A percentile compares a stretch with the other conserved stretches of the same genome.
Evolutionary conservation across 2,888 invertebrate genomes (phyloP).

Genomic region (Mythimna pallens): DNA sequence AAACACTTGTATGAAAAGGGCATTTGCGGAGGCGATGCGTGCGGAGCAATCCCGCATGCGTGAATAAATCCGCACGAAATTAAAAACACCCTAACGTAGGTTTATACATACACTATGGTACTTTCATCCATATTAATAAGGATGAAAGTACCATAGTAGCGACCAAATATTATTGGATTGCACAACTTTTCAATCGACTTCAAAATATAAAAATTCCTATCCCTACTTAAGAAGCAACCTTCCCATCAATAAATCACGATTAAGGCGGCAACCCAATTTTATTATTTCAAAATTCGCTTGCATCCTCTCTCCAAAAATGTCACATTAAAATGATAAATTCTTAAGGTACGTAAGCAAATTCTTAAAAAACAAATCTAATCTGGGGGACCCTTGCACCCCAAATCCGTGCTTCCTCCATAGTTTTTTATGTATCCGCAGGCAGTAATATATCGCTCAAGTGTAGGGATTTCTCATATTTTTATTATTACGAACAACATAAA

Average conservation of each 20-base stretch:
- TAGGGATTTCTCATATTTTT: conserved; percentile 85
- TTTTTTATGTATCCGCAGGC: conserved; percentile 84
- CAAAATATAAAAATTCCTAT: no score
- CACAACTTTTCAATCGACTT: no score
- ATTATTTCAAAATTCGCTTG: conserved; percentile 15
- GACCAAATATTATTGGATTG: no score
- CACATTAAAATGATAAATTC: conserved; percentile 63
- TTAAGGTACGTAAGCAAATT: conserved; percentile 42
- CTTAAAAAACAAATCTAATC: conserved; percentile 58
- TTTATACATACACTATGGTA: no score
- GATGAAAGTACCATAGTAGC: no score
- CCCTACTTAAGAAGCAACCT: neutral
- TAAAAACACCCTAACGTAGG: no score
- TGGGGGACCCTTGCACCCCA: conserved; percentile 46
- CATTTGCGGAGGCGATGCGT: no score
- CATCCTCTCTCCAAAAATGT: conserved; percentile 35
- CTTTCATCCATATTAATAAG: no score
- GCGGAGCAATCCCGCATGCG: no score
- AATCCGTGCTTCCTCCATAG: conserved; percentile 57
- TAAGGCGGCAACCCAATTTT: conserved; percentile 19
- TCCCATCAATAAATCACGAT: conserved; percentile 23
- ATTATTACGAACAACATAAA: conserved; percentile 83
- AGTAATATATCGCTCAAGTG: conserved; percentile 84
- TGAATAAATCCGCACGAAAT: no score
- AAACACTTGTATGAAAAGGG: no score